These are phyloP conservation scores for Apotomis betuletana DNA, from an alignment of 2,888 invertebrate species.

Conservation along the genomic window DNA sequence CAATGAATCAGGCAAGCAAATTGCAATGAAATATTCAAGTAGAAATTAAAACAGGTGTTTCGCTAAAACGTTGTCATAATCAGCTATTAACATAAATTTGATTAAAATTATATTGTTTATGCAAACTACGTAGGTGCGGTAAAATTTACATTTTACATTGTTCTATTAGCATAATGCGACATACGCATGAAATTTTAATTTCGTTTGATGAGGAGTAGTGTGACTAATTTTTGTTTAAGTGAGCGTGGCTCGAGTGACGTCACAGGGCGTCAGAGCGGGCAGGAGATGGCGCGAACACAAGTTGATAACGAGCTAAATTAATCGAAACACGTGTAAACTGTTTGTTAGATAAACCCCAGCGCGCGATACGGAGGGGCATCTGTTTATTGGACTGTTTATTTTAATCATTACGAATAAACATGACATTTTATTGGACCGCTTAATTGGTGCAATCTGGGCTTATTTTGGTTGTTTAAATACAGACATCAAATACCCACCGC, in stretches of 20 bases:
- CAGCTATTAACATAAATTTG: slow-evolving; percentile 53
- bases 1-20: slow-evolving; percentile 51
- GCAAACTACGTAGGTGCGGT: slow-evolving; percentile 48
- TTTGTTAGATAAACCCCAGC: slow-evolving; percentile 70
- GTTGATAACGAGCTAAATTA: slow-evolving; percentile 73
- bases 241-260: slow-evolving; percentile 45
- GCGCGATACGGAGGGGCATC: slow-evolving; percentile 51
- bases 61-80: slow-evolving; percentile 54
- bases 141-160: slow-evolving; percentile 38
- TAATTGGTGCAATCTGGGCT: slow-evolving; percentile 68
- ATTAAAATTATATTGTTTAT: slow-evolving; percentile 54
- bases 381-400: slow-evolving; percentile 71
- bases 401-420: slow-evolving; percentile 70
- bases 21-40: slow-evolving; percentile 50
- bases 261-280: slow-evolving; percentile 49
- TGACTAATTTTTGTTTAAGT: slow-evolving; percentile 28
- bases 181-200: slow-evolving; percentile 33
- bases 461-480: slow-evolving; percentile 43
- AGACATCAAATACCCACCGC: slow-evolving; percentile 41
- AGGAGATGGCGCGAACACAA: slow-evolving; percentile 62
- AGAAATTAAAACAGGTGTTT: slow-evolving; percentile 57
- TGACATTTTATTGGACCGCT: slow-evolving; percentile 59
- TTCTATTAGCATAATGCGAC: slow-evolving; percentile 32
- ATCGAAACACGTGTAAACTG: slow-evolving; percentile 77
- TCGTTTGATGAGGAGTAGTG: slow-evolving; percentile 19